A percentile compares a stretch with the other conserved stretches of the same genome.
Conservation (phyloP, 92 coral and sea anemone genomes). For the Porites lobata region DNA sequence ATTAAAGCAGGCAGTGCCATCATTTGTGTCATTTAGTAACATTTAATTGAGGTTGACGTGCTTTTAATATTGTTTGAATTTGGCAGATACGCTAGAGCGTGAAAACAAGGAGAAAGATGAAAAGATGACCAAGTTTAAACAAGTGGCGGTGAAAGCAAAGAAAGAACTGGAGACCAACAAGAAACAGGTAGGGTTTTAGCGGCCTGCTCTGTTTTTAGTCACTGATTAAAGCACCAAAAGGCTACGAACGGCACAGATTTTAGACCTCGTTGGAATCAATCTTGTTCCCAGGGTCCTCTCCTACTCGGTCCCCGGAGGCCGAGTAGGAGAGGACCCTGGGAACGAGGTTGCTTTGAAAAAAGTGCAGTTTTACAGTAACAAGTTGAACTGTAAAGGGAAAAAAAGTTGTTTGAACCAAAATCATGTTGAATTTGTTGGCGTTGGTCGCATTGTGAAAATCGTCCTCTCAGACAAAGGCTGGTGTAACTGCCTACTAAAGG, state of each 20-base stretch:
- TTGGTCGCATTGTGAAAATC: not conserved
- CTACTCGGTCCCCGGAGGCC: too few species aligned
- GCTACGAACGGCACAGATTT: too few species aligned
- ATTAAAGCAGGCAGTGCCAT: not conserved
- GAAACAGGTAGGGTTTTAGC: slow-evolving; percentile 74
- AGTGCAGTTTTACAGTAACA: too few species aligned
- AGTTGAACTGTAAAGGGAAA: too few species aligned
- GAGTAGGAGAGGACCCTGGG: too few species aligned
- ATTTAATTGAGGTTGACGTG: not conserved
- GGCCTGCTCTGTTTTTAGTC: not conserved
- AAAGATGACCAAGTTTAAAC: slow-evolving; percentile 89
- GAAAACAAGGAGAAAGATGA: slow-evolving; percentile 76
- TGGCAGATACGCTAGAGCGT: slow-evolving; percentile 69
- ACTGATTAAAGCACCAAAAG: not conserved
- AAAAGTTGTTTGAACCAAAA: too few species aligned
- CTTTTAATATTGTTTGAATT: not conserved
- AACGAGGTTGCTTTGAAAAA: too few species aligned
- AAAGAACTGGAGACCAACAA: slow-evolving; percentile 87
- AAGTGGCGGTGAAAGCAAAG: slow-evolving; percentile 92
- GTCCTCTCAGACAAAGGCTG: not conserved
- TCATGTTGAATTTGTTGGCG: not conserved
- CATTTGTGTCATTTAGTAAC: not conserved
- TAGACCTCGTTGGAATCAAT: too few species aligned
- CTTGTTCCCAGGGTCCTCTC: too few species aligned
- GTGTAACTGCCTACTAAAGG: too few species aligned